Conservation (phyloP, 2,888 invertebrate species). For the Pegoplata infirma region DNA sequence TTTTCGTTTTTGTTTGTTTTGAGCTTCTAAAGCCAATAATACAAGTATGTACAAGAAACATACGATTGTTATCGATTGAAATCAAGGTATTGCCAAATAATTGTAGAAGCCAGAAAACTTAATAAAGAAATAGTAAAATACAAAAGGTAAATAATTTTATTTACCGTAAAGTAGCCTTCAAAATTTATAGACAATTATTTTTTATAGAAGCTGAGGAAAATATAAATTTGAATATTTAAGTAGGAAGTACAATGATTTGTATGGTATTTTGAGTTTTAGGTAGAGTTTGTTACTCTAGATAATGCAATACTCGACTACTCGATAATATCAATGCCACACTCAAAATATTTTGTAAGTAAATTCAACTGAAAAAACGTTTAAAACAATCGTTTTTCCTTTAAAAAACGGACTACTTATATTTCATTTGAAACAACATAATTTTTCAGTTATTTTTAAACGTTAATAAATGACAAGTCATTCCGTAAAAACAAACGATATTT, state of each 20-base stretch:
- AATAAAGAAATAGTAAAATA: slow-evolving; percentile 4
- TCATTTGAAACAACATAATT: too few relatives aligned
- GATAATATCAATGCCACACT: too few relatives aligned
- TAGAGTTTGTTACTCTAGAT: background rate
- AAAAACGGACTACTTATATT: too few relatives aligned
- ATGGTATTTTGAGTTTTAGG: background rate
- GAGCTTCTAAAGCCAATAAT: background rate
- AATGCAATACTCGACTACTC: too few relatives aligned
- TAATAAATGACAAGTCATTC: too few relatives aligned
- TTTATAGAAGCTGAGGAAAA: background rate
- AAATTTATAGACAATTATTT: background rate
- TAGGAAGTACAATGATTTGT: background rate
- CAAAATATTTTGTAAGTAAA: too few relatives aligned
- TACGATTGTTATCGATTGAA: background rate
- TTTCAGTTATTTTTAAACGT: too few relatives aligned
- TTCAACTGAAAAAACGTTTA: too few relatives aligned
- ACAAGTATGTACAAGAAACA: background rate
- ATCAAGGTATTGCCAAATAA: slow-evolving; percentile 34
- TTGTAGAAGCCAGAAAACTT: slow-evolving; percentile 17
- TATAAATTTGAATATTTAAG: background rate
- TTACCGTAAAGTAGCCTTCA: slow-evolving; percentile 21
- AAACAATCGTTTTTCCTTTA: too few relatives aligned
- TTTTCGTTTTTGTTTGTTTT: too few relatives aligned
- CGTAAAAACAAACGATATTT: too few relatives aligned
- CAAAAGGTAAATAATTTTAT: slow-evolving; percentile 7